Conservation (phyloP, 2,797 vertebrate species). For the Pyrocephalus nanus region DNA sequence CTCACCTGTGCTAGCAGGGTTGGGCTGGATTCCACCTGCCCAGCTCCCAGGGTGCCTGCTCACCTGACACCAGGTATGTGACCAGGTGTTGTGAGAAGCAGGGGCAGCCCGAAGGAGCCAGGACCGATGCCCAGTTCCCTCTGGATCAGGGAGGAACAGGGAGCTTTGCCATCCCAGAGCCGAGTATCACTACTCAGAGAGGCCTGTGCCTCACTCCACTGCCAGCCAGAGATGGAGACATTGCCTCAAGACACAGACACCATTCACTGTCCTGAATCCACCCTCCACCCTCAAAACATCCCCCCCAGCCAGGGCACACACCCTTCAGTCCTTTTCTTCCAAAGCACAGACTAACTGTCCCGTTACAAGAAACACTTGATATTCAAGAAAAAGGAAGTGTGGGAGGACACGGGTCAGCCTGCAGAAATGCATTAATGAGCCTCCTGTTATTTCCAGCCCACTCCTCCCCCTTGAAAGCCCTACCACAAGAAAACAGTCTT, state of each 20-base stretch:
- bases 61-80: background rate
- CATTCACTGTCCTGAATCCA: background rate
- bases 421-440: constrained; percentile 38
- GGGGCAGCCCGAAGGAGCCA: background rate
- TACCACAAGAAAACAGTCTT: constrained; percentile 44
- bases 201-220: background rate
- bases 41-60: background rate
- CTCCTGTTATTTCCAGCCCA: constrained; percentile 6
- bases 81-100: background rate
- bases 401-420: constrained; percentile 23
- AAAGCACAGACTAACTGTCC: background rate
- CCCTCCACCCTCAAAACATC: background rate
- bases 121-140: background rate
- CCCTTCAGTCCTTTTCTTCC: background rate
- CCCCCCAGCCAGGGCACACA: background rate
- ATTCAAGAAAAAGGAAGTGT: background rate
- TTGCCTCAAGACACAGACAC: background rate
- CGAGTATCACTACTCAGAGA: background rate
- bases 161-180: background rate
- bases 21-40: background rate
- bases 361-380: background rate
- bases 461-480: constrained; percentile 39
- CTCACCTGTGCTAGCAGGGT: background rate
- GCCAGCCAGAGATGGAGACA: background rate
- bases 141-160: background rate